A percentile compares a stretch with the other conserved stretches of the same genome.
Conservation (phyloP, 2,797 vertebrate genomes). For the Artibeus jamaicensis region DNA sequence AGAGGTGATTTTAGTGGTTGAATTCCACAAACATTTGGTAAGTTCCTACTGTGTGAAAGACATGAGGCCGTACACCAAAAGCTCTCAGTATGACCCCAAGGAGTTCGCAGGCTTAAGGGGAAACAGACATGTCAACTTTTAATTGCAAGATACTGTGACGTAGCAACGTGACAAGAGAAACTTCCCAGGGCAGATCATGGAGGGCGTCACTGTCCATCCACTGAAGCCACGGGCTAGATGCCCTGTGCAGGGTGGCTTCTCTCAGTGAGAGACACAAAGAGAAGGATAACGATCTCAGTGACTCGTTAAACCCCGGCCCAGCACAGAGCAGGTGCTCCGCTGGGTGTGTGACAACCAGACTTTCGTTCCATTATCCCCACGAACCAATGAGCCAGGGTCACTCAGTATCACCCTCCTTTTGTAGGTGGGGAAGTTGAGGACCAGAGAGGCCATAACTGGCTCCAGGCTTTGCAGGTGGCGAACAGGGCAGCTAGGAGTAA, state of each 20-base stretch:
- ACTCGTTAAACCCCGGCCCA: fast-evolving
- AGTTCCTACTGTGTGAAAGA: background rate
- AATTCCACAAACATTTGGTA: background rate
- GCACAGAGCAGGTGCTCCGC: fast-evolving
- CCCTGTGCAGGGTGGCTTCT: background rate
- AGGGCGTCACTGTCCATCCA: background rate
- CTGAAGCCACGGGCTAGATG: background rate
- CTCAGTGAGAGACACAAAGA: background rate
- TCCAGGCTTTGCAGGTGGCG: background rate
- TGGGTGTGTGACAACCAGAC: too few species aligned
- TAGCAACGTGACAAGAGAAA: background rate
- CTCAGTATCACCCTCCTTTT: background rate
- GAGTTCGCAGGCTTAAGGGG: background rate
- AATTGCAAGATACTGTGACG: background rate
- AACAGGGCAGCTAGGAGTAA: background rate
- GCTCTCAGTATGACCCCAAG: background rate
- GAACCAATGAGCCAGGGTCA: background rate
- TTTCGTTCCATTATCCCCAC: background rate
- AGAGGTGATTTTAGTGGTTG: background rate
- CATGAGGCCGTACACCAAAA: fast-evolving
- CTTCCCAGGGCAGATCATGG: background rate
- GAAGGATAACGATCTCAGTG: fast-evolving
- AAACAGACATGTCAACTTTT: background rate
- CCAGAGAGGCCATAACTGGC: background rate
- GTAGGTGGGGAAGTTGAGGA: background rate